Percentiles rank a stretch among this genome's conserved stretches.
phyloP scores from a whole-genome alignment of 2,888 invertebrate genomes.

The Bombylius major region DNA sequence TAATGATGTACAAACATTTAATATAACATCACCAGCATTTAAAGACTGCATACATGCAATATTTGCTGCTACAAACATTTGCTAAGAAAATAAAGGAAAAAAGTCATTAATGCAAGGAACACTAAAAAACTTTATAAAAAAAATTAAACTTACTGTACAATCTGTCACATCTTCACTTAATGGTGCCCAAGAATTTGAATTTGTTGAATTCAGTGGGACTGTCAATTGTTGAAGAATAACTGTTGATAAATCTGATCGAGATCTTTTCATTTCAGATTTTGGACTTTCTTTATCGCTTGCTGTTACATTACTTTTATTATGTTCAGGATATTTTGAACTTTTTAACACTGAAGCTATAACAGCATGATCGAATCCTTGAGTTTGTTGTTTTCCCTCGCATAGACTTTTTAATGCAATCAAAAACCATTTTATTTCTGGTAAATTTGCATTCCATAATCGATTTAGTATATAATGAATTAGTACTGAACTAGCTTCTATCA shows the following conservation, averaged over 20 bases:
- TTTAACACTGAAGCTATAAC: constrained; percentile 67
- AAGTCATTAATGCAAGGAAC: neutral
- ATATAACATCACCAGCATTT: constrained; percentile 66
- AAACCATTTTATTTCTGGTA: constrained; percentile 43
- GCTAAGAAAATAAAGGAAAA: constrained; percentile 38
- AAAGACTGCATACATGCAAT: constrained; percentile 64
- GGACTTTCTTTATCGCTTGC: constrained; percentile 46
- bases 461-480: constrained; percentile 51
- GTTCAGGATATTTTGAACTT: constrained; percentile 52
- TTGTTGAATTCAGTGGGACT: constrained; percentile 49
- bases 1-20: constrained; percentile 69
- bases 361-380: constrained; percentile 63
- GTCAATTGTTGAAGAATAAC: constrained; percentile 62
- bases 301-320: constrained; percentile 35
- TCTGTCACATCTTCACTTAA: constrained; percentile 37
- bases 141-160: constrained; percentile 29
- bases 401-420: constrained; percentile 57
- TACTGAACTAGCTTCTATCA: constrained; percentile 55
- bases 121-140: neutral
- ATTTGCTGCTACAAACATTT: constrained; percentile 66
- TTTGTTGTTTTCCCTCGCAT: constrained; percentile 53
- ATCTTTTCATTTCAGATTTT: constrained; percentile 42
- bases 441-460: constrained; percentile 32
- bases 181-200: constrained; percentile 36
- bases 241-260: constrained; percentile 55